These are phyloP conservation scores for Sphecodes monilicornis DNA, from an alignment of 2,888 invertebrate species.

Conservation along the genomic window DNA sequence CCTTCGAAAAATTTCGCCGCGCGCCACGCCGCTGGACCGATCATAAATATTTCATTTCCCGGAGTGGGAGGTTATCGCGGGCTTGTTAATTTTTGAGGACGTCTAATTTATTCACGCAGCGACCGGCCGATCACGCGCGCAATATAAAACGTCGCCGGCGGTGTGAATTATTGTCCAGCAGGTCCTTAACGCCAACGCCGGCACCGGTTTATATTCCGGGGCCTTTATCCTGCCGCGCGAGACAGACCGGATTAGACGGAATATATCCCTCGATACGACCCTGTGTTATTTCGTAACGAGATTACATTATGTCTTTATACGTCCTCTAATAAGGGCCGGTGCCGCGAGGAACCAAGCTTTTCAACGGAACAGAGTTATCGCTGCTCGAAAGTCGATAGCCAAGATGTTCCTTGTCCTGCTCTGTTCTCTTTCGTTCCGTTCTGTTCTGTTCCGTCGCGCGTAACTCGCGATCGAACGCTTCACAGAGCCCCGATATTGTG, in stretches of 20 bases:
- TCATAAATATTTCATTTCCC: slow-evolving; percentile 65
- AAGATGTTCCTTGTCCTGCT: neutral
- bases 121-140: slow-evolving; percentile 23
- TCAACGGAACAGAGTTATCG: neutral
- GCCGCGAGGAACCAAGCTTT: neutral
- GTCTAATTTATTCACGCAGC: slow-evolving; percentile 65
- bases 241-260: slow-evolving; percentile 35
- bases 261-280: slow-evolving; percentile 4
- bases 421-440: neutral
- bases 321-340: neutral
- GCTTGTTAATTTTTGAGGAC: slow-evolving; percentile 63
- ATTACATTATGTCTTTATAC: slow-evolving; percentile 42
- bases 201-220: slow-evolving; percentile 48
- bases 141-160: slow-evolving; percentile 36
- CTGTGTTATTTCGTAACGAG: slow-evolving; percentile 32
- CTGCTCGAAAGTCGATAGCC: neutral
- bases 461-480: slow-evolving; percentile 9
- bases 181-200: slow-evolving; percentile 63
- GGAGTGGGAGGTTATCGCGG: slow-evolving; percentile 62
- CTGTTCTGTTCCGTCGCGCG: neutral
- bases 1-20: slow-evolving; percentile 38
- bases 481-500: slow-evolving; percentile 4
- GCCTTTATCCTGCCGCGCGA: slow-evolving; percentile 36
- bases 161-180: slow-evolving; percentile 59
- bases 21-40: too few species aligned